Percentiles rank a stretch among this genome's conserved stretches.
phyloP scores from a whole-genome alignment of 2,888 invertebrate genomes.

The Polymixis lichenea region DNA sequence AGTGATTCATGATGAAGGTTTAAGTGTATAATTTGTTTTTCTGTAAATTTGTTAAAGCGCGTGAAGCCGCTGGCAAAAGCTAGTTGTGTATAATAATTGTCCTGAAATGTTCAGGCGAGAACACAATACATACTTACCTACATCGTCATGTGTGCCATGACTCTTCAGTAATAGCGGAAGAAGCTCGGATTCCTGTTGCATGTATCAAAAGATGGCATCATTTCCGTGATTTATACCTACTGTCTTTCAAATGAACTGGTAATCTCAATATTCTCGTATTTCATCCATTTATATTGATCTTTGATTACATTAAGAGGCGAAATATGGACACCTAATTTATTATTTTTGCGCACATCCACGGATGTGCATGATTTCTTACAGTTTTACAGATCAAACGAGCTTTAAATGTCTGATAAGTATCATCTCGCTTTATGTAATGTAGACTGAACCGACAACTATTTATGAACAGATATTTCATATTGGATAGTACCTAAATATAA shows the following conservation, averaged over 20 bases:
- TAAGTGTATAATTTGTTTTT: no score
- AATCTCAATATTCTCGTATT: conserved; percentile 6
- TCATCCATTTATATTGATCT: conserved; percentile 10
- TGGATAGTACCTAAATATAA: background rate
- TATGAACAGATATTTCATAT: background rate
- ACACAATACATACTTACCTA: background rate
- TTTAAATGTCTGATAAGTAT: conserved; percentile 15
- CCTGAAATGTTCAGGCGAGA: conserved; percentile 4
- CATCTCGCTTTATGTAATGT: background rate
- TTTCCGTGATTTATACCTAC: background rate
- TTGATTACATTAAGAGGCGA: background rate
- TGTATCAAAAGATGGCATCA: conserved; percentile 17
- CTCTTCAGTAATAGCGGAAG: conserved; percentile 21
- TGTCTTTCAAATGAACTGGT: conserved; percentile 5
- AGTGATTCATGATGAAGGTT: no score
- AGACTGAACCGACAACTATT: background rate
- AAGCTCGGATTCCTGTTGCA: background rate
- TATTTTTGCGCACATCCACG: background rate
- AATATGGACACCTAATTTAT: conserved; percentile 8
- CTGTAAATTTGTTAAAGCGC: no score
- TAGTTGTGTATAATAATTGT: background rate
- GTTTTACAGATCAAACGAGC: conserved; percentile 32
- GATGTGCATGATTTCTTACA: conserved; percentile 11
- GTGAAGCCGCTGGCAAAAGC: no score
- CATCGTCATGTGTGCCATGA: background rate